Conservation (phyloP, 53 echinoderm and acorn worm species). For the Apostichopus leukothele region DNA sequence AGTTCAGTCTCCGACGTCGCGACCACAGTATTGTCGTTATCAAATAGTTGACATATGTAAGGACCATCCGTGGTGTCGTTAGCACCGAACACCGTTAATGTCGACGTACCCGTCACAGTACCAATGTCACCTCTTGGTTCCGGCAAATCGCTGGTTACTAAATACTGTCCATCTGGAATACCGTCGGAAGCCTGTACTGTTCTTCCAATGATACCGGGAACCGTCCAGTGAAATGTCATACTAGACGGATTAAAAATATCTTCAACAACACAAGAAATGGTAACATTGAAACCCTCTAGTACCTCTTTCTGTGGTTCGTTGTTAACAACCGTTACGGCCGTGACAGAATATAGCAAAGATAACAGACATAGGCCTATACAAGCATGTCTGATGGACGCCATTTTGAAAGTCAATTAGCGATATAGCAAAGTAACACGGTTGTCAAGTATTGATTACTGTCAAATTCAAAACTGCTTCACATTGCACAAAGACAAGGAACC, state of each 20-base stretch:
- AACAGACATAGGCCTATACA: not conserved
- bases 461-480: too few relatives aligned
- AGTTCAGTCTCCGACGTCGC: not conserved
- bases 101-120: not conserved
- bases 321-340: not conserved
- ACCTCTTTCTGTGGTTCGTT: constrained; percentile 23
- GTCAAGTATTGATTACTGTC: too few relatives aligned
- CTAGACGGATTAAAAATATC: not conserved
- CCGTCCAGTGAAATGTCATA: constrained; percentile 10
- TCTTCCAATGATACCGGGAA: not conserved
- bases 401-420: not conserved
- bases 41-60: constrained; percentile 2
- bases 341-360: not conserved
- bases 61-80: not conserved
- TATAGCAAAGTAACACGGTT: not conserved
- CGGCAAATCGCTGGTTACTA: not conserved
- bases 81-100: not conserved
- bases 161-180: not conserved
- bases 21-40: not conserved
- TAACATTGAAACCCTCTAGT: not conserved
- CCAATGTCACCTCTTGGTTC: not conserved
- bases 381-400: not conserved
- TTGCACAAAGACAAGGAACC: too few relatives aligned
- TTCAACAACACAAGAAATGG: not conserved
- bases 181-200: not conserved